phyloP scores from a whole-genome alignment of 2,797 vertebrate species.

The Pseudomugil gertrudae region DNA sequence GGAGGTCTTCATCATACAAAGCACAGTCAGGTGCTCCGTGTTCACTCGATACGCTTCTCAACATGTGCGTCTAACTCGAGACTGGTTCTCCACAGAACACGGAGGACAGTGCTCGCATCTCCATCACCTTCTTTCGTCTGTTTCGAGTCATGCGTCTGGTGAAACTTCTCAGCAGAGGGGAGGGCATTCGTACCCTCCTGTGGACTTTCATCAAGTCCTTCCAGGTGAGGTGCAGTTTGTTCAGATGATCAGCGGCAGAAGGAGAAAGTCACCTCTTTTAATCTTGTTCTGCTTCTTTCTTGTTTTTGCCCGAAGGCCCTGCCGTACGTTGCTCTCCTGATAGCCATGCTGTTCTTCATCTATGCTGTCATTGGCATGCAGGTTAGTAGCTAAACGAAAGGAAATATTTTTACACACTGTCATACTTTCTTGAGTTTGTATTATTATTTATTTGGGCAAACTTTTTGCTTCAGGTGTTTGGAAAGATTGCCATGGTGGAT shows the following conservation, averaged over 20 bases:
- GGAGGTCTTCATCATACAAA: conserved; percentile 60
- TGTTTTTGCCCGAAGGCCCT: conserved; percentile 83
- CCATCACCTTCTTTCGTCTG: conserved; percentile 99
- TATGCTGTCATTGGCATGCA: conserved; percentile 99
- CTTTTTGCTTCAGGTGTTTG: conserved; percentile 88
- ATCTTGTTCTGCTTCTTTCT: conserved; percentile 3
- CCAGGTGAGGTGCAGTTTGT: conserved; percentile 83
- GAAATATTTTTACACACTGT: not conserved
- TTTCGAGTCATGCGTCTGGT: conserved; percentile 99
- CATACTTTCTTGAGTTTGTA: not conserved
- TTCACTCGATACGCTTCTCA: conserved; percentile 17
- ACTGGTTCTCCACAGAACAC: conserved; percentile 87
- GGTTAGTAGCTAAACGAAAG: conserved; percentile 75
- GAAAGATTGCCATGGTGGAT: conserved; percentile 97
- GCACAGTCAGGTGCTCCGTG: conserved; percentile 71
- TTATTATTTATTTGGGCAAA: not conserved
- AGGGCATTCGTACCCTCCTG: conserved; percentile 96
- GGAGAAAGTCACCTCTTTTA: not conserved
- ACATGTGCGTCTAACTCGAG: conserved; percentile 43
- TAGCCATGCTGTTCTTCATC: conserved; percentile 99
- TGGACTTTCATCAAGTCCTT: conserved; percentile 99
- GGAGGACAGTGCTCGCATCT: conserved; percentile 97
- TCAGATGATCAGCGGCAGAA: not conserved
- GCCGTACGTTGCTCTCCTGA: conserved; percentile 97
- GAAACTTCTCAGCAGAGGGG: conserved; percentile 96